phyloP scores from a whole-genome alignment of 1,140 invertebrate species.

The Zaprionus inermis region DNA sequence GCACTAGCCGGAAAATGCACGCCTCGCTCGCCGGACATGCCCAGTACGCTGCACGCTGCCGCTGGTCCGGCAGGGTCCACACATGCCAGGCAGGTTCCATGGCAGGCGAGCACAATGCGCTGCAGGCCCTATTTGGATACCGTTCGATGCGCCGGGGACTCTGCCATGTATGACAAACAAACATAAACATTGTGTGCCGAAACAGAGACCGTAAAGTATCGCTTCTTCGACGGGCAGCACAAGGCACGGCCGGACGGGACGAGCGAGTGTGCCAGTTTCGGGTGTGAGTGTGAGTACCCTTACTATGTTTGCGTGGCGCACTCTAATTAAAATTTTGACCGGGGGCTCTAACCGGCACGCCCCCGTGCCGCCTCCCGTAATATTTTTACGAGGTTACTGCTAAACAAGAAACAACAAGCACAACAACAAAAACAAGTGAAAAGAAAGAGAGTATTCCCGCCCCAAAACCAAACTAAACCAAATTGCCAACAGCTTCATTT shows the following conservation, averaged over 20 bases:
- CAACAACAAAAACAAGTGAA: constrained; percentile 21
- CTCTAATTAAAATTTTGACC: constrained; percentile 80
- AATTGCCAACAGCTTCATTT: constrained; percentile 59
- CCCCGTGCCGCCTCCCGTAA: constrained; percentile 45
- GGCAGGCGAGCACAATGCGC: constrained; percentile 65
- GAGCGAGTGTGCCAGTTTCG: background rate
- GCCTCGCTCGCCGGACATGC: constrained; percentile 44
- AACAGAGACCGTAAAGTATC: constrained; percentile 72
- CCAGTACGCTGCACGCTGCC: constrained; percentile 3
- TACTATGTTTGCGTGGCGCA: constrained; percentile 71
- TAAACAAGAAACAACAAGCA: constrained; percentile 16
- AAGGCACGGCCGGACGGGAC: background rate
- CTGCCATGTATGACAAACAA: constrained; percentile 77
- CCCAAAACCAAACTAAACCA: constrained; percentile 55
- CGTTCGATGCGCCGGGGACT: constrained; percentile 77
- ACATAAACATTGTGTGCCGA: constrained; percentile 77
- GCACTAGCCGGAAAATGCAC: constrained; percentile 48
- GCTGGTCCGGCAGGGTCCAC: background rate
- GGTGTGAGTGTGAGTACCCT: constrained; percentile 7
- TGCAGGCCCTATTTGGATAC: constrained; percentile 72
- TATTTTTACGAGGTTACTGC: constrained; percentile 65
- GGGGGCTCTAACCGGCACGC: constrained; percentile 40
- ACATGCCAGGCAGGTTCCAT: background rate
- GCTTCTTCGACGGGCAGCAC: constrained; percentile 56
- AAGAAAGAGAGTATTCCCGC: constrained; percentile 14